A percentile compares a stretch with the other conserved stretches of the same genome.
These are phyloP conservation scores for Phaethon lepturus DNA, from an alignment of 2,113 vertebrate genomes.

Conservation along the genomic window DNA sequence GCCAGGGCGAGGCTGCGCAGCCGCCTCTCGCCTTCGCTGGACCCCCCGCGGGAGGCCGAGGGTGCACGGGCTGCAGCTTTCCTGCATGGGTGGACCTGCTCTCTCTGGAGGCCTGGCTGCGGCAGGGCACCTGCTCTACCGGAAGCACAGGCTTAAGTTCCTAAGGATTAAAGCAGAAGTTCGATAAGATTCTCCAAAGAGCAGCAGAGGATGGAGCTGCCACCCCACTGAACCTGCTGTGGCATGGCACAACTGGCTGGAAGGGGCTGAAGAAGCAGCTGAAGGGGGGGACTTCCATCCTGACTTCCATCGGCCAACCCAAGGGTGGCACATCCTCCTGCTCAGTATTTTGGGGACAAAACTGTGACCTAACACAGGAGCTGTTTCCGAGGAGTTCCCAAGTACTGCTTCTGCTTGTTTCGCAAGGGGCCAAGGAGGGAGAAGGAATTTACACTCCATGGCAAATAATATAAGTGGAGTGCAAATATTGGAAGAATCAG, in stretches of 20 bases:
- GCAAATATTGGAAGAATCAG: not conserved
- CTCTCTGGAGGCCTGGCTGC: not conserved
- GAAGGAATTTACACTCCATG: not conserved
- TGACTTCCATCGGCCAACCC: not conserved
- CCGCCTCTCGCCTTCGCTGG: not conserved
- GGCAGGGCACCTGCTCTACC: not conserved
- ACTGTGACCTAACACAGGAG: not conserved
- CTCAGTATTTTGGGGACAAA: not conserved
- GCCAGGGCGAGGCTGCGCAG: not conserved
- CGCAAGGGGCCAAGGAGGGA: not conserved
- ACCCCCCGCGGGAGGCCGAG: not conserved
- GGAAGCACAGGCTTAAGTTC: not conserved
- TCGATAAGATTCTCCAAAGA: not conserved
- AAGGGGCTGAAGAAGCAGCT: not conserved
- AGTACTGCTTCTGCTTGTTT: not conserved
- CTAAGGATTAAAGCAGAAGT: conserved; percentile 6
- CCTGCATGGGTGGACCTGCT: not conserved
- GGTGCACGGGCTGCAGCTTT: not conserved
- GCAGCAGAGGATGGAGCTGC: not conserved
- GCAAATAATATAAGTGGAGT: not conserved
- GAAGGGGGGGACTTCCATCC: not conserved
- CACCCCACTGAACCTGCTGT: not conserved
- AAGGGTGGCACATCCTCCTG: not conserved
- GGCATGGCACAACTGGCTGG: not conserved
- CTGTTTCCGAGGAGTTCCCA: not conserved